Conservation (phyloP, 2,888 invertebrate genomes). For the Heteromurus nitidus region DNA sequence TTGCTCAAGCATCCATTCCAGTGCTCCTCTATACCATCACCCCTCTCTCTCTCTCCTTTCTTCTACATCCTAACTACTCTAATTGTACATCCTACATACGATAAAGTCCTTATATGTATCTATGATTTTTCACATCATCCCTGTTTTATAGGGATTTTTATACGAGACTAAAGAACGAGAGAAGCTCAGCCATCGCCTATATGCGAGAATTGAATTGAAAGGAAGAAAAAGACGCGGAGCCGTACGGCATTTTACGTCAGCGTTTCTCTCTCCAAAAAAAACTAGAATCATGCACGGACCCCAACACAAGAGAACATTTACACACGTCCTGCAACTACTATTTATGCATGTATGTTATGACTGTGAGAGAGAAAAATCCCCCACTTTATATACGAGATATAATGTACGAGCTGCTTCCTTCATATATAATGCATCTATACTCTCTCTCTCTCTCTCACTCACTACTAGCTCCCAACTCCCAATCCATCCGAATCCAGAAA, state of each 20-base stretch:
- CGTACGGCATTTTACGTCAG: slow-evolving; percentile 44
- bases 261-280: slow-evolving; percentile 42
- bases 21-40: slow-evolving; percentile 23
- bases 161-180: slow-evolving; percentile 21
- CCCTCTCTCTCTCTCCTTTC: slow-evolving; percentile 30
- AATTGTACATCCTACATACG: neutral
- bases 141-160: slow-evolving; percentile 30
- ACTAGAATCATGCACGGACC: slow-evolving; percentile 32
- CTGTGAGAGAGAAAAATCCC: neutral
- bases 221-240: slow-evolving; percentile 40
- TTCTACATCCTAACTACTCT: neutral
- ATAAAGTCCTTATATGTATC: neutral
- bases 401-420: neutral
- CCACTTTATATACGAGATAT: neutral
- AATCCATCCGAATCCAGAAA: slow-evolving; percentile 18
- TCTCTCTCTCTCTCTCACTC: neutral
- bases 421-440: slow-evolving; percentile 5
- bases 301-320: neutral
- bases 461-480: too few species aligned
- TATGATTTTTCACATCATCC: slow-evolving; percentile 49
- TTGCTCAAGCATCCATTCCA: slow-evolving; percentile 1
- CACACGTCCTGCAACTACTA: neutral
- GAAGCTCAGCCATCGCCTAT: slow-evolving; percentile 25
- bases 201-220: slow-evolving; percentile 20
- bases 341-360: neutral